Percentiles rank a stretch among this genome's conserved stretches.
phyloP scores from a whole-genome alignment of 2,113 vertebrate genomes.

The Poicephalus meyeri region DNA sequence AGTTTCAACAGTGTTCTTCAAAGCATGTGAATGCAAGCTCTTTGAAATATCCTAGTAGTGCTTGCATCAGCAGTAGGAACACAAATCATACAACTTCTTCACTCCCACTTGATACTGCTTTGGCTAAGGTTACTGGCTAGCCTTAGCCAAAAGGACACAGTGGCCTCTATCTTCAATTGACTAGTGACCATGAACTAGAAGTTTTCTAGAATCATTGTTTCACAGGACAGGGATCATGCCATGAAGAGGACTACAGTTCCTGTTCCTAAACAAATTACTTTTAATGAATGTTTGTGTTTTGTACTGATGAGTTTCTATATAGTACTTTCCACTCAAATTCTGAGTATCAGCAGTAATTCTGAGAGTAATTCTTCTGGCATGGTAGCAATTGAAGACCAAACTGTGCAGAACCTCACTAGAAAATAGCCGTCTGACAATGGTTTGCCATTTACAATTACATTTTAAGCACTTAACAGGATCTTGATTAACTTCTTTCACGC shows the following conservation, averaged over 20 bases:
- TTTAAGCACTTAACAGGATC: background rate
- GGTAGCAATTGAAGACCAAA: background rate
- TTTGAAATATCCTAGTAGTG: background rate
- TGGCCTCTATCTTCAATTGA: background rate
- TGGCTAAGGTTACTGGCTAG: background rate
- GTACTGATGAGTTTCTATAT: background rate
- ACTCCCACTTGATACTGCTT: background rate
- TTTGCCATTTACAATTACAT: background rate
- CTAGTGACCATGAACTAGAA: background rate
- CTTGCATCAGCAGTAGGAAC: background rate
- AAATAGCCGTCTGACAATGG: background rate
- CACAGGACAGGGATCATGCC: background rate
- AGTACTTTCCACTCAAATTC: background rate
- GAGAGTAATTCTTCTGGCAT: background rate
- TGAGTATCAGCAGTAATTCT: background rate
- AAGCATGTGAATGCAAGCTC: background rate
- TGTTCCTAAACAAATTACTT: background rate
- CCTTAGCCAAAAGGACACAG: background rate
- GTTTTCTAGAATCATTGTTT: background rate
- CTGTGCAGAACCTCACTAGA: background rate
- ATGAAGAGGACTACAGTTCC: background rate
- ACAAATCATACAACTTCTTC: background rate
- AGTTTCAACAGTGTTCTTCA: background rate
- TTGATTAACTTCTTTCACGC: background rate
- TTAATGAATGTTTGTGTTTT: background rate